Evolutionary conservation across 1,140 invertebrate genomes (phyloP), one percentile per base, ranked within the genome.

Genomic region (Myzus persicae): DNA sequence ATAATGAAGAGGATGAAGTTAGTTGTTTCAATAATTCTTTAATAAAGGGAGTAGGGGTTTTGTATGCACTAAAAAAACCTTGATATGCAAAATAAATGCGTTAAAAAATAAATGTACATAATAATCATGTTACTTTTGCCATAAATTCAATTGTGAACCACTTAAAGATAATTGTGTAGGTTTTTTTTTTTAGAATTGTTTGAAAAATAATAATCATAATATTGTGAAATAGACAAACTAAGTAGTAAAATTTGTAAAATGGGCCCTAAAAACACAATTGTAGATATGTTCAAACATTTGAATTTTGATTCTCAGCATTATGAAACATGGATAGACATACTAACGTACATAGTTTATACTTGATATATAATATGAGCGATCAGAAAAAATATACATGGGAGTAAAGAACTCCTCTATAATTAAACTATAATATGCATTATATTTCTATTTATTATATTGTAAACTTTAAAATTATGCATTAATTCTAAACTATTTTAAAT

Each of bases 1-100:
- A 91, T 40, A 91, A 67, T 22, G 67, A 91, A 76, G 42, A 92
- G 2, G 46, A 85, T 84, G 46, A 93, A 85, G 81, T 84, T 51
- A 84, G n/a, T 90, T 31, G 24, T 90, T 31, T 11, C 59, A 51
- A 0, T n/a, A 1, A 46, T 48, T 36, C 14, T 87, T 24, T n/a
- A 76, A 76, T 76, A n/a, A 76, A n/a, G 14, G 18, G 14, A n/a
- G 5, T 6, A 76, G n/a, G 14, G 59, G 36, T 76, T n/a, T 44
- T n/a, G 14, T n/a, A 76, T 76, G 59, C 14, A 6, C 14, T 76
- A n/a, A n/a, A 76, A 18, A 11, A 14, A 76, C 31, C 14, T 76
- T 5, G 18, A n/a, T n/a, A n/a, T 76, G n/a, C 14, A 76, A n/a
- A 54, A 54, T 54, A 54, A 26, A 54, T 24, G 7, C 24, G 26